Base-by-base conservation (phyloP, 2,888 invertebrate species). In the Nephrotoma appendiculata region DNA sequence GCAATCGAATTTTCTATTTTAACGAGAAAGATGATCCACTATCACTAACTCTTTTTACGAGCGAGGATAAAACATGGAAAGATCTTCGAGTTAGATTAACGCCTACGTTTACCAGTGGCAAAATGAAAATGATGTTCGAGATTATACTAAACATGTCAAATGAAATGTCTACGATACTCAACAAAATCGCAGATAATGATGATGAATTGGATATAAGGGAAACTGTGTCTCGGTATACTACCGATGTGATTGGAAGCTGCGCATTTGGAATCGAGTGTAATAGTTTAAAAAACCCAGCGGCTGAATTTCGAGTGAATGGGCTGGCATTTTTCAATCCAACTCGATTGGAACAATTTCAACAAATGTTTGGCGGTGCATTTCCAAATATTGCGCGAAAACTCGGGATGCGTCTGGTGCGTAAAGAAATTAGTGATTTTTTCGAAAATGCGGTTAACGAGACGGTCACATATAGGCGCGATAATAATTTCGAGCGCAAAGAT, bases 161-260 rank as follows among this genome's bases (percentile, higher is more conserved):
- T 9, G 88, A 89, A 57, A 88, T 91, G 88, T 87, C 87, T 9
- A 57, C 86, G 0, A 90, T 89, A 42, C 85, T 91, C 87, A 84
- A 89, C 88, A 52, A 90, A 4, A 86, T 88, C 11, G 86, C 87
- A 0, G 71, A 83, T 45, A 86, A 12, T 12, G 2, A 87, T 84
- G 86, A 88, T 9, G 89, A 90, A 0, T 87, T 91, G 0, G 93
- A 93, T 86, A 89, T 92, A 1, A 92, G 91, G 88, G 92, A 92
- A 45, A 87, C 92, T 7, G 89, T 91, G 44, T 91, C 91, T 0
- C 90, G 92, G 2, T 93, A 90, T 88, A 92, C 93, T 1, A 92
- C 92, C 7, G 93, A 93, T 88, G 92, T 93, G 0, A 93, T 93
- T 85, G 92, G 92, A 0, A 90, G 90, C 0, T 92, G 92, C 88